phyloP scores from a whole-genome alignment of 2,797 vertebrate species.

The Distichodus sexfasciatus region DNA sequence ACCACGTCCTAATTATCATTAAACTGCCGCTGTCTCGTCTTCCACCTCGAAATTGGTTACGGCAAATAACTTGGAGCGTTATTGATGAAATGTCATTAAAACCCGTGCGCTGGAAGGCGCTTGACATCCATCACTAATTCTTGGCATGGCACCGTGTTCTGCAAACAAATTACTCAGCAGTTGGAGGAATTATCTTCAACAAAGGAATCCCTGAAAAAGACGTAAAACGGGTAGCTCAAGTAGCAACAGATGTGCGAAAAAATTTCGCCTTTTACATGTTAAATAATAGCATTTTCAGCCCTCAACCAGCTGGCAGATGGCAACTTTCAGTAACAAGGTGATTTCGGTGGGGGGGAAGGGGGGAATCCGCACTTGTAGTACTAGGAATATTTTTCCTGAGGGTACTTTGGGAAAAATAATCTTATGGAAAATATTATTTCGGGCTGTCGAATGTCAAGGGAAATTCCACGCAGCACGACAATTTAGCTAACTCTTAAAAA shows the following conservation, averaged over 20 bases:
- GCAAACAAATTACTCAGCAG: constrained; percentile 59
- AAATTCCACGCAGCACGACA: constrained; percentile 78
- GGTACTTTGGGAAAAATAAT: constrained; percentile 66
- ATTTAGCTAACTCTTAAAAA: constrained; percentile 74
- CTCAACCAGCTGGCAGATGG: constrained; percentile 58
- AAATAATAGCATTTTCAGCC: constrained; percentile 31
- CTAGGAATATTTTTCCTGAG: constrained; percentile 63
- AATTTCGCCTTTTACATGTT: neutral
- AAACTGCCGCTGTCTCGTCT: constrained; percentile 37
- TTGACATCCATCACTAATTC: constrained; percentile 53
- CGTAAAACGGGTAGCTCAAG: constrained; percentile 31
- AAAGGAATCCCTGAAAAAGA: constrained; percentile 40
- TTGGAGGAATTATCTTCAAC: constrained; percentile 30
- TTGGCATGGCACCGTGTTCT: constrained; percentile 37
- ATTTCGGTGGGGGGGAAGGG: too few relatives aligned
- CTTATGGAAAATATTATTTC: constrained; percentile 81
- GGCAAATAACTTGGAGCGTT: constrained; percentile 43
- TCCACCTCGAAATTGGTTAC: constrained; percentile 34
- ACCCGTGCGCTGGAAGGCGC: constrained; percentile 37
- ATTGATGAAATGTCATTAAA: constrained; percentile 59
- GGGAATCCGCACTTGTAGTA: constrained; percentile 63
- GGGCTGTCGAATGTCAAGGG: constrained; percentile 67
- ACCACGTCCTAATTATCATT: constrained; percentile 44
- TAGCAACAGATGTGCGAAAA: constrained; percentile 59
- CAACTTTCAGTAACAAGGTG: constrained; percentile 61